phyloP scores from a whole-genome alignment of 2,797 vertebrate species.

The Sebastes minor region DNA sequence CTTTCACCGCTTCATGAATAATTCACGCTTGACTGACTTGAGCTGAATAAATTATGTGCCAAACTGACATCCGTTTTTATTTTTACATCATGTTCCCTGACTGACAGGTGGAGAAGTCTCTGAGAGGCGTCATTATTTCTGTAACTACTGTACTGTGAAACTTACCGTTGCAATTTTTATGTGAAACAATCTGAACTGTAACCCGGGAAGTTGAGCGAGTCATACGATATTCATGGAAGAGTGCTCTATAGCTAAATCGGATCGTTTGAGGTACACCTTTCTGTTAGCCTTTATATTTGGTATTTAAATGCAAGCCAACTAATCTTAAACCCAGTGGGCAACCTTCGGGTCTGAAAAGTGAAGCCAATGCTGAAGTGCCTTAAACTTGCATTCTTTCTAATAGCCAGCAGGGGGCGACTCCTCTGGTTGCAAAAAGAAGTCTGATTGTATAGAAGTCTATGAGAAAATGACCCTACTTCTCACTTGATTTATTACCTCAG shows the following conservation, averaged over 20 bases:
- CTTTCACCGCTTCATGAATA: constrained; percentile 7
- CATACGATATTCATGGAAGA: neutral
- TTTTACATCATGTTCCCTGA: neutral
- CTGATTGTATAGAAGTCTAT: no score
- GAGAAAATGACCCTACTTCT: no score
- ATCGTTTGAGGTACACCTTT: neutral
- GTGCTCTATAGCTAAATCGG: neutral
- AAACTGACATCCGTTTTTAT: neutral
- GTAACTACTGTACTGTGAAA: neutral
- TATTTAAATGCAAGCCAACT: neutral
- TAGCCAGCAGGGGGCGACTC: no score
- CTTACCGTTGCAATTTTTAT: neutral
- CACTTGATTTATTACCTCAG: no score
- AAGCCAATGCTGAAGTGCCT: no score
- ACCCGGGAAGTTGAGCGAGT: neutral
- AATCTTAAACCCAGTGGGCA: neutral
- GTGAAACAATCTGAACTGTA: neutral
- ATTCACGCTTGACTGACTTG: neutral
- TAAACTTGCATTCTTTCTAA: no score
- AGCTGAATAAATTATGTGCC: neutral
- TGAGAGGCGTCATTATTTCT: neutral
- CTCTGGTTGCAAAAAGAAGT: no score
- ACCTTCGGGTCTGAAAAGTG: no score
- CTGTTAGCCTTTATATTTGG: neutral
- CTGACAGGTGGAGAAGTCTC: neutral